Percentiles rank a stretch among this genome's conserved stretches.
Conservation (phyloP, 2,797 vertebrate species). For the Coccyzus lansbergi region DNA sequence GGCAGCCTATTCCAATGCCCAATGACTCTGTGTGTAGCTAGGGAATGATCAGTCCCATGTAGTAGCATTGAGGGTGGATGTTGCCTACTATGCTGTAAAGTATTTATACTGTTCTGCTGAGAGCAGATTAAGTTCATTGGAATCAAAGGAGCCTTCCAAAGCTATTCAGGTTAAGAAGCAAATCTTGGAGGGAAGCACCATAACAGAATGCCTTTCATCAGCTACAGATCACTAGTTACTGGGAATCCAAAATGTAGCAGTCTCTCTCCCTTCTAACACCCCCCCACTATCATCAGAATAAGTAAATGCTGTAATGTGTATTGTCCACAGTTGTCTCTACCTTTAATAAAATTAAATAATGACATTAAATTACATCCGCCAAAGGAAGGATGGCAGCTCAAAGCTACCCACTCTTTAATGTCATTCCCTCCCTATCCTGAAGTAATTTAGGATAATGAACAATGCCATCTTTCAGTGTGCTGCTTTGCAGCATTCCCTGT, state of each 20-base stretch:
- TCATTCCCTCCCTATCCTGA: slow-evolving; percentile 31
- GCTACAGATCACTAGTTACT: background rate
- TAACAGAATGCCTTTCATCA: slow-evolving; percentile 1
- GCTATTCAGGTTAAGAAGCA: background rate
- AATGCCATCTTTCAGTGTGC: slow-evolving; percentile 31
- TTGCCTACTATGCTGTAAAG: background rate
- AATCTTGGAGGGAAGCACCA: background rate
- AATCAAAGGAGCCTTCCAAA: slow-evolving; percentile 14
- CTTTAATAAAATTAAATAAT: slow-evolving; percentile 65
- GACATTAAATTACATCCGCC: slow-evolving; percentile 45
- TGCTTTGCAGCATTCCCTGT: slow-evolving; percentile 32
- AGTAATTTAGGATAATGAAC: slow-evolving; percentile 58
- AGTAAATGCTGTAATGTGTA: slow-evolving; percentile 27
- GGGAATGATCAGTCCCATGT: background rate
- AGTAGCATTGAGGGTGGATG: background rate
- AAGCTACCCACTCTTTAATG: slow-evolving; percentile 57
- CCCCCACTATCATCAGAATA: slow-evolving; percentile 13
- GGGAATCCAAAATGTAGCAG: background rate
- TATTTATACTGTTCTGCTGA: background rate
- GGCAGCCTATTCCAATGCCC: too few species aligned
- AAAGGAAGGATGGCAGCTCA: slow-evolving; percentile 40
- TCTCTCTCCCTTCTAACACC: slow-evolving; percentile 3
- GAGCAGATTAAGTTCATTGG: background rate
- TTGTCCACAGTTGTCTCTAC: slow-evolving; percentile 57
- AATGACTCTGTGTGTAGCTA: too few species aligned